These are phyloP conservation scores for Muscidifurax raptorellus DNA, from an alignment of 1,140 invertebrate genomes.

Conservation along the genomic window DNA sequence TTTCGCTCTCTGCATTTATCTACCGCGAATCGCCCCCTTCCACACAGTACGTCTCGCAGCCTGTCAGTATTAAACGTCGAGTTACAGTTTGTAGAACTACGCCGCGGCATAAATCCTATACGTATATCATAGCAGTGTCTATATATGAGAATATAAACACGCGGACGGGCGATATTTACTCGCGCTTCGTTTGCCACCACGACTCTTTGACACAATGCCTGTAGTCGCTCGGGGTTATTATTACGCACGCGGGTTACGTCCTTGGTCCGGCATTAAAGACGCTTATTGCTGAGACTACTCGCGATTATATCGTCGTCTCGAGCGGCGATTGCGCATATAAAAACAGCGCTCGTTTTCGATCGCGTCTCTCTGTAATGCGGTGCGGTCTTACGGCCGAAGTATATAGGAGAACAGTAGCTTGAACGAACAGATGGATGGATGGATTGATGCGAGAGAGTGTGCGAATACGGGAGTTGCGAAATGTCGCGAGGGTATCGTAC, in stretches of 20 bases:
- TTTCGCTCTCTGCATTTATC: background rate
- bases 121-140: no score
- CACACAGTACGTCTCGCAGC: background rate
- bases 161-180: slow-evolving; percentile 2
- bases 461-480: background rate
- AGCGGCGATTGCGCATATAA: slow-evolving; percentile 19
- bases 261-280: background rate
- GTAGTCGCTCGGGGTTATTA: slow-evolving; percentile 23
- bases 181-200: slow-evolving; percentile 29
- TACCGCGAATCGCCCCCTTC: background rate
- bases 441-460: background rate
- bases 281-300: slow-evolving; percentile 43
- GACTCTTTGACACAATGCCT: slow-evolving; percentile 1
- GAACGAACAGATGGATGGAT: background rate
- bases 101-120: slow-evolving; percentile 27
- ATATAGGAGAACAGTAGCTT: background rate
- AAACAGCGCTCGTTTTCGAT: slow-evolving; percentile 29
- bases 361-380: background rate
- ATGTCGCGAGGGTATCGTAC: background rate
- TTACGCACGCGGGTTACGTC: background rate
- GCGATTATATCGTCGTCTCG: slow-evolving; percentile 32
- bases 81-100: slow-evolving; percentile 15
- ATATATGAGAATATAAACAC: background rate
- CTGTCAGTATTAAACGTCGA: background rate
- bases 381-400: background rate